Base-by-base conservation (phyloP, 2,888 invertebrate genomes). In the Agrilus biguttatus region DNA sequence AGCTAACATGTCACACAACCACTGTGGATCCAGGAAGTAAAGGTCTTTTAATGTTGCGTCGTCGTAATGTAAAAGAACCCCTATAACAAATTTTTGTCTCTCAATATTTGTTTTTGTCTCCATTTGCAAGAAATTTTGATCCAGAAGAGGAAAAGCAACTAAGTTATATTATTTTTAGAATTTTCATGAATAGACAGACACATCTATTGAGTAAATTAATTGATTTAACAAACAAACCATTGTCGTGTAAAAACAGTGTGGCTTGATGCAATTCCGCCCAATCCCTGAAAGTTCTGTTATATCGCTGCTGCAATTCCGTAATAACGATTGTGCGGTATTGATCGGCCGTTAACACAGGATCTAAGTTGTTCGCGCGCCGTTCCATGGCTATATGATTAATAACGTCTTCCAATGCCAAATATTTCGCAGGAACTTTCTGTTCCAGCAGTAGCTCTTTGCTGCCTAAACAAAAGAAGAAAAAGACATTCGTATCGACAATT, bases 1-100 rank as follows among this genome's bases (percentile, higher is more conserved):
- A 0, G 97, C 95, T 34, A 98, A 65, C 76, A 96, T 88, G 63
- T 98, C 97, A 66, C 96, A 97, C 36, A 98, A 73, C 97, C 97
- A 98, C 63, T 98, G 97, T 0, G 97, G 96, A 64, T 95, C 89
- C 37, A 98, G 69, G 66, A 98, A 98, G 67, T 95, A 96, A 40
- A 95, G 73, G 67, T 97, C 95, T 59, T 90, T 85, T 2, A 95
- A 69, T 0, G 91, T 89, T 0, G 92, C 90, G 62, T 95, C 95
- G 55, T 93, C 92, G 56, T 92, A 93, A 63, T 93, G 92, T 2
- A 96, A 72, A 8, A 97, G 70, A 2, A 97, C 91, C 33, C 90
- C 84, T 84, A 60, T 28, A 44, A 44, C 3, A 23, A 21, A 17
- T 17, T 17, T 17, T 17, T 17, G 4, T 2, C 17, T 17, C 2